phyloP scores from a whole-genome alignment of 1,140 invertebrate species.

The Drosophila ananassae region DNA sequence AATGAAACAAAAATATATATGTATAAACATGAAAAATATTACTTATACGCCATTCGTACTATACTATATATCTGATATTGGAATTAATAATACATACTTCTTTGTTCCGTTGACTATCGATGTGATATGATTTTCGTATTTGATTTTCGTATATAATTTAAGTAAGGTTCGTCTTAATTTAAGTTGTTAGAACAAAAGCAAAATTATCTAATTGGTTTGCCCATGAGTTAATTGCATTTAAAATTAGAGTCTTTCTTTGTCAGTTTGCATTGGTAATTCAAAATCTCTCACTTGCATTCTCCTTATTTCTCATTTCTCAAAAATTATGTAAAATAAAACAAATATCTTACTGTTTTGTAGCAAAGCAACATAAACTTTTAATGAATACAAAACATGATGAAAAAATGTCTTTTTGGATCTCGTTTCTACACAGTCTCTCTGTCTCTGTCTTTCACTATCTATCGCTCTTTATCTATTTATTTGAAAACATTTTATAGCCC shows the following conservation, averaged over 20 bases:
- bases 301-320: constrained; percentile 29
- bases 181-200: constrained; percentile 21
- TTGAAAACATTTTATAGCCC: constrained; percentile 18
- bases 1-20: constrained; percentile 34
- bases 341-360: constrained; percentile 55
- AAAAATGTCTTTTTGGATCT: constrained; percentile 84
- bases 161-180: constrained; percentile 20
- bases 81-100: constrained; percentile 58
- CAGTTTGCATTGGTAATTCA: constrained; percentile 58
- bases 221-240: constrained; percentile 39
- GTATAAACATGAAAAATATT: constrained; percentile 42
- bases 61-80: constrained; percentile 69
- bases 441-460: constrained; percentile 20
- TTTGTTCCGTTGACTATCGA: constrained; percentile 71
- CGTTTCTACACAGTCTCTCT: constrained; percentile 50
- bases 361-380: constrained; percentile 15
- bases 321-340: constrained; percentile 67
- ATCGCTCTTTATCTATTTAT: constrained; percentile 29
- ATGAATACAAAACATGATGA: constrained; percentile 53
- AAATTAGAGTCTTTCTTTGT: constrained; percentile 29
- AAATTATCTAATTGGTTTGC: constrained; percentile 48
- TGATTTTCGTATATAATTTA: constrained; percentile 33
- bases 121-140: constrained; percentile 54
- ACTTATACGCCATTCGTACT: constrained; percentile 59
- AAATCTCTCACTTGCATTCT: constrained; percentile 40